Conservation (phyloP, 2,888 invertebrate species). For the Ischnus inquisitorius region DNA sequence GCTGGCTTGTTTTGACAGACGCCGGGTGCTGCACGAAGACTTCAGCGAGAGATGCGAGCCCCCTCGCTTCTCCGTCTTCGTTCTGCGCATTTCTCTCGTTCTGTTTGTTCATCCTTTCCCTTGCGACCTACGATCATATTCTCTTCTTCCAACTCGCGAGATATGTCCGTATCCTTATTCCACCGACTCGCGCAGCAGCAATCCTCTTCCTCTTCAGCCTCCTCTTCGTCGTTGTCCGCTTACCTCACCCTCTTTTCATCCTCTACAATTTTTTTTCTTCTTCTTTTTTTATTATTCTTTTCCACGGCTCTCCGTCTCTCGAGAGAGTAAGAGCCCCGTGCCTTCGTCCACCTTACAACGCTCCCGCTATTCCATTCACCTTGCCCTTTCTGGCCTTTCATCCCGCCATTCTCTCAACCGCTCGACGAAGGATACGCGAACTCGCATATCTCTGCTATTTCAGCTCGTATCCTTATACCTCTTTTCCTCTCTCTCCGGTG, state of each 20-base stretch:
- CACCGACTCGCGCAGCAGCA: conserved; percentile 13
- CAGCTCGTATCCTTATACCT: conserved; percentile 33
- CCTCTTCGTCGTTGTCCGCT: conserved; percentile 26
- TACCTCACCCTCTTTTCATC: conserved; percentile 27
- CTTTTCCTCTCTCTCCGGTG: conserved; percentile 17
- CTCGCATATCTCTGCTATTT: conserved; percentile 35
- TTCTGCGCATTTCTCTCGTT: conserved; percentile 44
- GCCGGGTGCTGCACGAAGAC: conserved; percentile 71
- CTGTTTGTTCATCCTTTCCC: conserved; percentile 75
- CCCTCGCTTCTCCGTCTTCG: conserved; percentile 30
- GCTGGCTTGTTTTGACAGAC: conserved; percentile 81
- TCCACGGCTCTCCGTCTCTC: conserved; percentile 32
- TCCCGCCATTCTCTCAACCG: conserved; percentile 67
- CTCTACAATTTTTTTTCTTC: conserved; percentile 20
- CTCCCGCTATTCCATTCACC: conserved; percentile 67
- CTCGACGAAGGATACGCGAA: conserved; percentile 71
- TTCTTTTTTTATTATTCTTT: conserved; percentile 12
- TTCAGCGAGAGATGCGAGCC: conserved; percentile 36
- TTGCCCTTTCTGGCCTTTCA: conserved; percentile 74
- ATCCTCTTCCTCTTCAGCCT: conserved; percentile 29
- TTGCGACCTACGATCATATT: conserved; percentile 69
- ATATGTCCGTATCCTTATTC: conserved; percentile 48
- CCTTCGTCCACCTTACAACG: conserved; percentile 64
- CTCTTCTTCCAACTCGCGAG: conserved; percentile 10
- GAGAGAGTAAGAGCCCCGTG: conserved; percentile 27